A percentile compares a stretch with the other conserved stretches of the same genome.
phyloP scores from a whole-genome alignment of 2,888 invertebrate genomes.

The Pharmacophagus antenor region DNA sequence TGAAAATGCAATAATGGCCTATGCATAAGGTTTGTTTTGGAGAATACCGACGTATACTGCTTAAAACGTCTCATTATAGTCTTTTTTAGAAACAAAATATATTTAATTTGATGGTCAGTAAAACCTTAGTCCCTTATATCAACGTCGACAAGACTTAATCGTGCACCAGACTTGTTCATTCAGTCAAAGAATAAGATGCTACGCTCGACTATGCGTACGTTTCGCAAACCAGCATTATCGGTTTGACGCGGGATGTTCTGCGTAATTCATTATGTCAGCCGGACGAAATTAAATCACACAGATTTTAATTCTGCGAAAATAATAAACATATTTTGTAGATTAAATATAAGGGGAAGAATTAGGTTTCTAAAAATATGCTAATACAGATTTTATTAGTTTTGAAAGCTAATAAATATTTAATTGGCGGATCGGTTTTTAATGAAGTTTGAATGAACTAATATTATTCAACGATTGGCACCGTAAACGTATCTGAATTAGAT shows the following conservation, averaged over 20 bases:
- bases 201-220: not conserved
- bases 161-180: not conserved
- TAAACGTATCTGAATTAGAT: slow-evolving; percentile 63
- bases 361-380: not conserved
- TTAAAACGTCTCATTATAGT: not conserved
- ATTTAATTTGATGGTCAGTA: not conserved
- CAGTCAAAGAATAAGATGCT: slow-evolving; percentile 1
- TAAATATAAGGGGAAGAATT: not conserved
- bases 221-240: not conserved
- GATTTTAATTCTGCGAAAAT: not conserved
- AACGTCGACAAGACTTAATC: not conserved
- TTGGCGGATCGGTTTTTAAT: not conserved
- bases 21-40: not conserved
- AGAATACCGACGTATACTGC: not conserved
- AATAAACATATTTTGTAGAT: not conserved
- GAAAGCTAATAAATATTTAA: not conserved
- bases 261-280: not conserved
- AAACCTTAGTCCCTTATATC: not conserved
- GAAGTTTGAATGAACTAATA: slow-evolving; percentile 22
- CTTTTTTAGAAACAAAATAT: not conserved
- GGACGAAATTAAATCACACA: not conserved
- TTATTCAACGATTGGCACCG: slow-evolving; percentile 25
- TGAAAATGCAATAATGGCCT: not conserved
- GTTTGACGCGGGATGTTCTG: not conserved
- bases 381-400: not conserved